Percentiles rank a stretch among this genome's conserved stretches.
Conservation (phyloP, 2,888 invertebrate species). For the Cheilosia soror region DNA sequence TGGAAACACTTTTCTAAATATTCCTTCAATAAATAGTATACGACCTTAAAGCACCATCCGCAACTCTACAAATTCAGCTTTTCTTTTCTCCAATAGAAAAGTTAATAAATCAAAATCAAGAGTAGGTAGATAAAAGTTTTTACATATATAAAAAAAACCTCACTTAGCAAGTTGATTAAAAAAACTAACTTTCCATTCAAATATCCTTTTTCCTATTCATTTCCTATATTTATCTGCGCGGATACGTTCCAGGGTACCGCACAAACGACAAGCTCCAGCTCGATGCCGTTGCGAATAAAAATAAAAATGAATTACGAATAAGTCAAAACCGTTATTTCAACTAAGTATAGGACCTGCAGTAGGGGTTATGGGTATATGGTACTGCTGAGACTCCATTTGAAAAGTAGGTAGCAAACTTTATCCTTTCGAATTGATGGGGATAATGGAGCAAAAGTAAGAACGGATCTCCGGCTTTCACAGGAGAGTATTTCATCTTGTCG, state of each 20-base stretch:
- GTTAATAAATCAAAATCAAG: slow-evolving; percentile 49
- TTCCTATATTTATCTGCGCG: slow-evolving; percentile 42
- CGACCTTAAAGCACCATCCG: no score
- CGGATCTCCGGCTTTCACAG: slow-evolving; percentile 31
- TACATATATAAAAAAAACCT: slow-evolving; percentile 1
- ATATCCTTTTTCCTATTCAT: slow-evolving; percentile 31
- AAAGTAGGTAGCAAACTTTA: slow-evolving; percentile 45
- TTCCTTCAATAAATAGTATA: no score
- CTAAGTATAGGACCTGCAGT: background rate
- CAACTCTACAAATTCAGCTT: slow-evolving; percentile 16
- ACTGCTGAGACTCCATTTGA: slow-evolving; percentile 17
- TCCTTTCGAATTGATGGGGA: slow-evolving; percentile 41
- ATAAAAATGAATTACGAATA: slow-evolving; percentile 34
- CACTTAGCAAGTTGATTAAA: slow-evolving; percentile 25
- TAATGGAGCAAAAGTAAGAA: slow-evolving; percentile 36
- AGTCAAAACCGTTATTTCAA: slow-evolving; percentile 37
- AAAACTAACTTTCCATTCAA: slow-evolving; percentile 9
- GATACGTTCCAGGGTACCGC: slow-evolving; percentile 5
- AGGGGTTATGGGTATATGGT: background rate
- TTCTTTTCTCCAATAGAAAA: background rate
- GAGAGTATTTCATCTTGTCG: slow-evolving; percentile 18
- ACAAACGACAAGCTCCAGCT: background rate
- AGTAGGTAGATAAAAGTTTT: slow-evolving; percentile 12
- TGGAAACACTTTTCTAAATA: no score
- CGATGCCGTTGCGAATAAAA: background rate